Percentiles rank a stretch among this genome's conserved stretches.
Conservation (phyloP, 2,888 invertebrate genomes). For the Crossocerus cetratus region DNA sequence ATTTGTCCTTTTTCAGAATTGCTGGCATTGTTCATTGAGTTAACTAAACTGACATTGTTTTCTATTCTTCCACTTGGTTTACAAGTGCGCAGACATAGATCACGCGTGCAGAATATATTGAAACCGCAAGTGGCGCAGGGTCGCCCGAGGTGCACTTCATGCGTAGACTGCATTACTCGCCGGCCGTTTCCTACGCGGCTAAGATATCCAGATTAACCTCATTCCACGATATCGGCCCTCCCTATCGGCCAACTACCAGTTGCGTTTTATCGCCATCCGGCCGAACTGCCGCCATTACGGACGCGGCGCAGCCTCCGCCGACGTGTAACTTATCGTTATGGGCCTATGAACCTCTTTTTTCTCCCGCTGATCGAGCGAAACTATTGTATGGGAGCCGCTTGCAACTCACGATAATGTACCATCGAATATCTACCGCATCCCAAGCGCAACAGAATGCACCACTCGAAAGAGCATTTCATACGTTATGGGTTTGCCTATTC, state of each 20-base stretch:
- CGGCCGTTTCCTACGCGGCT: constrained; percentile 1
- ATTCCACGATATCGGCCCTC: constrained; percentile 3
- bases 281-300: constrained; percentile 11
- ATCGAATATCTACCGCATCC: too few relatives aligned
- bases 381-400: constrained; percentile 3
- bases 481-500: too few relatives aligned
- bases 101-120: neutral
- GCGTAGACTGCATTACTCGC: neutral
- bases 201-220: constrained; percentile 13
- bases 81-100: too few relatives aligned
- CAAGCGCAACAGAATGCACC: too few relatives aligned
- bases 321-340: constrained; percentile 26
- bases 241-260: constrained; percentile 16
- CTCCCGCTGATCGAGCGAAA: constrained; percentile 6
- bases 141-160: too few relatives aligned
- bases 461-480: too few relatives aligned
- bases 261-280: constrained; percentile 24
- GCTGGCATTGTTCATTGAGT: too few relatives aligned
- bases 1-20: too few relatives aligned
- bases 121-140: too few relatives aligned
- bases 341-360: neutral
- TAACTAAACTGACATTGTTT: too few relatives aligned
- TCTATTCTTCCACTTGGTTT: too few relatives aligned
- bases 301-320: constrained; percentile 1
- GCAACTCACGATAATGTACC: neutral